Conservation (phyloP, 2,797 vertebrate species). For the Peromyscus attwateri region DNA sequence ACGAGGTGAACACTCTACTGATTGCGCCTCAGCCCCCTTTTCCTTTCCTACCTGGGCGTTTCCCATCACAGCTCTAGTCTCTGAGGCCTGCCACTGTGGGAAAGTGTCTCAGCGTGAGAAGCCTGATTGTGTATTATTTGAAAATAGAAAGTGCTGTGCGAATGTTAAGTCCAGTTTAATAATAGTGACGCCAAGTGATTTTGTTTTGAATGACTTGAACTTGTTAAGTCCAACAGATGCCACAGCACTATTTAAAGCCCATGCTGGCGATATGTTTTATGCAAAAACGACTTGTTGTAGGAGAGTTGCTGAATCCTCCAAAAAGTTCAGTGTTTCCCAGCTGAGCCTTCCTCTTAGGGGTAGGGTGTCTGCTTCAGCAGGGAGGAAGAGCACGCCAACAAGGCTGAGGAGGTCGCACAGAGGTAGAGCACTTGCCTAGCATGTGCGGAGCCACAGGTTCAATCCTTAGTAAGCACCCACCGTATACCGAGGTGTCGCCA, state of each 20-base stretch:
- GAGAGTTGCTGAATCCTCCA: constrained; percentile 48
- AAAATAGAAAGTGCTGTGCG: constrained; percentile 55
- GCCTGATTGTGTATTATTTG: constrained; percentile 36
- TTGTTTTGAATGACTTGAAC: constrained; percentile 41
- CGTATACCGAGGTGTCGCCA: rapidly evolving
- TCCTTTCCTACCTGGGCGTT: neutral
- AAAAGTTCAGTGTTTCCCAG: neutral
- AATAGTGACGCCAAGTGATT: neutral
- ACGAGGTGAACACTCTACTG: neutral
- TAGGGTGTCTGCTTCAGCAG: neutral
- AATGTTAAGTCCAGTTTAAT: constrained; percentile 62
- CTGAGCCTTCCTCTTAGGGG: neutral
- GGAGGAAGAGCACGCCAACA: rapidly evolving
- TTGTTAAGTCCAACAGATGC: constrained; percentile 59
- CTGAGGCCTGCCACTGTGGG: neutral
- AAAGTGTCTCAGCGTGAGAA: neutral
- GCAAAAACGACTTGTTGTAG: neutral
- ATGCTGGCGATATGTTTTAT: neutral
- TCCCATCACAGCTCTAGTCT: neutral
- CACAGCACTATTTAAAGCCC: constrained; percentile 56
- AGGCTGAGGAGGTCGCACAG: neutral
- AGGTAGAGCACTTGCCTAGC: neutral
- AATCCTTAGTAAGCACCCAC: neutral
- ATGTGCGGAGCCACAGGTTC: neutral
- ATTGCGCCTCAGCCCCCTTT: neutral